Evolutionary conservation across 2,113 vertebrate genomes (phyloP), one percentile per base, ranked within the genome.

Genomic region (Pheucticus melanocephalus): DNA sequence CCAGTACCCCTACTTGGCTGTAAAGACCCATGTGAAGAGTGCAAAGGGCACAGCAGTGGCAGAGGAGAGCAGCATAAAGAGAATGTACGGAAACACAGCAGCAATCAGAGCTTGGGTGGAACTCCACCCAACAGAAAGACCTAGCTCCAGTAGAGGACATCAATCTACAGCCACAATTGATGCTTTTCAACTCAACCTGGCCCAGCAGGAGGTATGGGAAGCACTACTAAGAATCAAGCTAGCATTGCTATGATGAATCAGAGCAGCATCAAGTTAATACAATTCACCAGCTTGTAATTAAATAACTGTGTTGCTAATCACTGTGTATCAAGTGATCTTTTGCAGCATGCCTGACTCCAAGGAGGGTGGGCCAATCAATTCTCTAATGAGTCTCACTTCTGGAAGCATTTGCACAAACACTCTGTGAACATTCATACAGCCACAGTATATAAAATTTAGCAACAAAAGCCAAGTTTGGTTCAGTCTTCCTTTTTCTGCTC

Each of bases 1-100:
- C 31, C 33, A 56, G 70, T 23, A 68, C 2, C 27, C 31, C 24
- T 23, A 28, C 47, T 0, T 27, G 85, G 48, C 61, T 19, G 30
- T 42, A 45, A 54, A 73, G 54, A 76, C 24, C 23, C 0, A 15
- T 0, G 59, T 11, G 1, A 44, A 48, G n/a, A 42, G 48, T 18
- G 14, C 15, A 37, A 53, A 57, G 17, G 8, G 30, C 30, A 86
- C 0, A 0, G 50, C 33, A 72, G 13, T 5, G 30, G 24, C 0
- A 0, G 9, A 56, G 44, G 17, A 61, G 5, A 47, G 45, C 7
- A 69, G 28, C 7, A 53, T 3, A 22, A 48, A 80, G n/a, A 60
- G 15, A 65, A 42, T 0, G 4, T 12, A 59, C 8, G 35, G 54
- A 54, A 82, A 70, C 23, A 40, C 0, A 0, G 50, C 15, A 33